Conservation (phyloP, 2,797 vertebrate genomes). For the Hyperoplus lanceolatus region DNA sequence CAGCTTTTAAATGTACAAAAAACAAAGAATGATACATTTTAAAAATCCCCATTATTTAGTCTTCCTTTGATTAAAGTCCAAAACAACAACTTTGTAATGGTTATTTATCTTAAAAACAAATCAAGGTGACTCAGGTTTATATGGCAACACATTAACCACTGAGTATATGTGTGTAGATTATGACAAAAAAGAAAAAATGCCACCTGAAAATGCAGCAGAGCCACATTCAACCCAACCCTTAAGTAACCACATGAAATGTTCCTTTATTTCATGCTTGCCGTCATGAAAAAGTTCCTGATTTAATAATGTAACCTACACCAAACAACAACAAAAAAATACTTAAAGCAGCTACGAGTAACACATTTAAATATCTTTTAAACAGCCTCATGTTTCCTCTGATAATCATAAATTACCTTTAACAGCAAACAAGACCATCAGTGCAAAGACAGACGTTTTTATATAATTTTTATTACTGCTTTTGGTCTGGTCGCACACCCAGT, state of each 20-base stretch:
- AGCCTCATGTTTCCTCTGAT: too few relatives aligned
- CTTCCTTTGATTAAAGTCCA: not conserved
- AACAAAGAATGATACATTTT: not conserved
- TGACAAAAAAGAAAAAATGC: not conserved
- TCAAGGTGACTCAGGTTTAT: constrained; percentile 9
- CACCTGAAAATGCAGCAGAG: constrained; percentile 7
- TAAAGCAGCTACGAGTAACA: too few relatives aligned
- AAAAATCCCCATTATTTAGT: not conserved
- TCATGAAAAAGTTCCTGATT: constrained; percentile 6
- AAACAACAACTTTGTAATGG: not conserved
- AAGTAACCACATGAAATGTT: constrained; percentile 23
- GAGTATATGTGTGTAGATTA: constrained; percentile 5
- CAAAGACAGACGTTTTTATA: too few relatives aligned
- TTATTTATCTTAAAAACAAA: constrained; percentile 5
- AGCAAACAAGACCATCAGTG: too few relatives aligned
- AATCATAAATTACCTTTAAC: too few relatives aligned
- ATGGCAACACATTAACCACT: not conserved
- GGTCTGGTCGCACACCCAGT: too few relatives aligned
- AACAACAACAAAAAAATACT: constrained; percentile 24
- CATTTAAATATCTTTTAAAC: too few relatives aligned
- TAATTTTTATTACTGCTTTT: too few relatives aligned
- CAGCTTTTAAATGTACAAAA: not conserved
- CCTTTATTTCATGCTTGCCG: not conserved
- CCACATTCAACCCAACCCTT: not conserved
- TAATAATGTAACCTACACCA: not conserved